Evolutionary conservation across 2,113 vertebrate genomes (phyloP), one percentile per base, ranked within the genome.

Genomic region (Trichomycterus rosablanca): DNA sequence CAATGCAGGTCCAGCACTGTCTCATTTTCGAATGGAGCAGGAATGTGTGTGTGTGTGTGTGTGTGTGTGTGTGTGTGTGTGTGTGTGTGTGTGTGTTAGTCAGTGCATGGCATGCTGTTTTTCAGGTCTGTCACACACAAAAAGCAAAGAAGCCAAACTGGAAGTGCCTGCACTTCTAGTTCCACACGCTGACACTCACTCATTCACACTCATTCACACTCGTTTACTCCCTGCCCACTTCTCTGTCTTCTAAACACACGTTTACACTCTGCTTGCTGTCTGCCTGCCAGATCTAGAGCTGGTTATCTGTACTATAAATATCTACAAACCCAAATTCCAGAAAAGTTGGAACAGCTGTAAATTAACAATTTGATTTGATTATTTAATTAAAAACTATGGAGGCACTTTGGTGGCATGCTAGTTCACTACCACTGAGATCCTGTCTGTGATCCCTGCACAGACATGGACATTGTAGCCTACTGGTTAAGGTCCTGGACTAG

Each of bases 71-170:
- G 28, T 37, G 30, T 16, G 30, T 49, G 9, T 16, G 19, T 23
- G 32, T 15, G 51, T 14, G 12, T 9, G 7, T 26, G n/a, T 42
- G 22, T 42, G 22, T 56, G 8, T 26, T 12, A 26, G n/a, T 20
- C 2, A 4, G 18, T n/a, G 16, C 18, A 34, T 24, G 59, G 59
- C 8, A 63, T 63, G 60, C 24, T 11, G 61, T 34, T 46, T 63
- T 63, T 54, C 39, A 5, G 40, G 61, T 37, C 40, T 34, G 39
- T 24, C 28, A 43, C 8, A 15, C 30, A 50, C 2, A 15, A 16
- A 30, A 9, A 3, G 3, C 46, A 30, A 52, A 52, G 59, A 28
- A 43, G 22, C 14, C 49, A 63, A 63, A 63, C 60, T 22, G 39
- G 60, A 63, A 16, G 16, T 26, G 23, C 49, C 49, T 44, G 60